These are phyloP conservation scores for Betta splendens DNA, from an alignment of 2,797 vertebrate species.

Conservation along the genomic window DNA sequence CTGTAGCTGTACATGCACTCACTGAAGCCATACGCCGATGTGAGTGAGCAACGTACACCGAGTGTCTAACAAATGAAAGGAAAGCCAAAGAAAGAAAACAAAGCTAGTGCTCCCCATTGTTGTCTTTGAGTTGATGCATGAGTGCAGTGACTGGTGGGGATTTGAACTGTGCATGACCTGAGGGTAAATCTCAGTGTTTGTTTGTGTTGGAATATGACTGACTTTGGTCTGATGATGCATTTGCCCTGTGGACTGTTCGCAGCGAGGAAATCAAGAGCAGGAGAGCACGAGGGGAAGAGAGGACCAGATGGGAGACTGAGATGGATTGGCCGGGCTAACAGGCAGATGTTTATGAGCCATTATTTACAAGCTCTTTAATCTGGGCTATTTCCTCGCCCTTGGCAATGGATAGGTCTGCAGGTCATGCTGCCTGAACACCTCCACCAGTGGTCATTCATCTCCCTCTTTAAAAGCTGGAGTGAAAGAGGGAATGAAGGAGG, in stretches of 20 bases:
- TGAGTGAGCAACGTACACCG: slow-evolving; percentile 25
- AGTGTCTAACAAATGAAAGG: slow-evolving; percentile 46
- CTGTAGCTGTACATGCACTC: slow-evolving; percentile 16
- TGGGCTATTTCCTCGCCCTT: slow-evolving; percentile 82
- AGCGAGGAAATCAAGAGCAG: slow-evolving; percentile 66
- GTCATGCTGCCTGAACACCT: slow-evolving; percentile 73
- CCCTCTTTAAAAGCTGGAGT: slow-evolving; percentile 51
- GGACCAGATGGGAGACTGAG: slow-evolving; percentile 72
- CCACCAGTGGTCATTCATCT: slow-evolving; percentile 76
- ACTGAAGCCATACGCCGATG: slow-evolving; percentile 50
- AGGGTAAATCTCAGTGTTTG: slow-evolving; percentile 68
- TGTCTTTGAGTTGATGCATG: slow-evolving; percentile 74
- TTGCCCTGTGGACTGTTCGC: slow-evolving; percentile 67
- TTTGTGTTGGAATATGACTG: slow-evolving; percentile 78
- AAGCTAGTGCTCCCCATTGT: slow-evolving; percentile 66
- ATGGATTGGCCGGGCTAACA: slow-evolving; percentile 70
- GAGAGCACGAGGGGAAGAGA: slow-evolving; percentile 53
- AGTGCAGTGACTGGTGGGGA: slow-evolving; percentile 65
- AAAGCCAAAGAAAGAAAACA: slow-evolving; percentile 64
- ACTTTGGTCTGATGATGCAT: slow-evolving; percentile 76
- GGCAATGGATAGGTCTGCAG: slow-evolving; percentile 78
- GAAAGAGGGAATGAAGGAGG: not conserved
- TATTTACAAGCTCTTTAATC: slow-evolving; percentile 83
- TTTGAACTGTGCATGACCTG: slow-evolving; percentile 69
- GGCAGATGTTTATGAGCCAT: slow-evolving; percentile 81